Conservation (phyloP, 1,140 invertebrate species). For the Eulimnadia texana region DNA sequence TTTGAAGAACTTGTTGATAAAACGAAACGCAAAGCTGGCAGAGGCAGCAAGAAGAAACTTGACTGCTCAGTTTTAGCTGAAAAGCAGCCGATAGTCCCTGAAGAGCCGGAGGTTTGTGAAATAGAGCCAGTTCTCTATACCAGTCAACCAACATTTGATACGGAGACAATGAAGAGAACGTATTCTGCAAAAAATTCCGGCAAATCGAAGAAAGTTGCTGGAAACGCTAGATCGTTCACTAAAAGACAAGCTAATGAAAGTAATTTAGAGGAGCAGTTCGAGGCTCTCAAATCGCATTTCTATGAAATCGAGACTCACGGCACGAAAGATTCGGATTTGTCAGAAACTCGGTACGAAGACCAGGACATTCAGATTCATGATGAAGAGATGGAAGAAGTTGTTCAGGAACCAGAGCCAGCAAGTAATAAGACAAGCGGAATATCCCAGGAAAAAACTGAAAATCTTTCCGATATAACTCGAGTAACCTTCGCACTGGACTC, state of each 20-base stretch:
- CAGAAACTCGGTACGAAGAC: no score
- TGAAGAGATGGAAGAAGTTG: no score
- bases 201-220: background rate
- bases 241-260: background rate
- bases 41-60: no score
- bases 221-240: no score
- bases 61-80: no score
- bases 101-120: background rate
- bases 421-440: no score
- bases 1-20: no score
- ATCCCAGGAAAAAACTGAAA: background rate
- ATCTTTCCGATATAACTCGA: no score
- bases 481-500: background rate
- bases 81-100: no score
- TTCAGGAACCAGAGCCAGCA: no score
- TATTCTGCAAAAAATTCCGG: background rate
- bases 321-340: background rate
- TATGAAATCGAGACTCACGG: background rate
- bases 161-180: background rate
- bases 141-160: background rate
- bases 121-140: background rate
- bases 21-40: no score
- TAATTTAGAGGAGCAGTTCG: background rate
- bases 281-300: background rate
- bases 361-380: no score